Base-by-base conservation (phyloP, 2,797 vertebrate genomes). In the Xiphophorus birchmanni region DNA sequence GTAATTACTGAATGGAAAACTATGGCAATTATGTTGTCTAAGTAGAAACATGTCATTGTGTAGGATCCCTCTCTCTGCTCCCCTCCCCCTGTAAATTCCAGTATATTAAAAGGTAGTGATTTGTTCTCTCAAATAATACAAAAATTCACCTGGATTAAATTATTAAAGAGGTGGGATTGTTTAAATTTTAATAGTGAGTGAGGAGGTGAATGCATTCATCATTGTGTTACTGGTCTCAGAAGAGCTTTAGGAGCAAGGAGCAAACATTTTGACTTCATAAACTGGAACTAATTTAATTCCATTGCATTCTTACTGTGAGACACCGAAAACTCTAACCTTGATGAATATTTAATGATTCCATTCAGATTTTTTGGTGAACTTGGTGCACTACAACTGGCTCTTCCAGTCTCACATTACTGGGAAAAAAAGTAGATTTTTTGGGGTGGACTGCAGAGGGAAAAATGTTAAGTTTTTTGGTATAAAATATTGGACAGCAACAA, bases 281-380 rank as follows among this genome's bases (percentile, higher is more conserved):
- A 87, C 67, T 82, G 40, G 56, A 90, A 84, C 84, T 84, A 80
- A 91, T 90, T 87, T 35, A 90, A 93, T 92, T 88, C 47, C 83
- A 73, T 65, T 69, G 77, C 80, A 79, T 89, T 87, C 52, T 88
- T 79, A 79, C 82, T 81, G 75, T 87, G 74, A 83, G 80, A 90
- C 86, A 86, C 29, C 13, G 17, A 54, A 76, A 67, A 74, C 40
- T 73, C 87, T 89, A 87, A 90, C 86, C 91, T 91, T 91, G 76
- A 87, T 95, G 80, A 93, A 94, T 95, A 93, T 93, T 95, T 87
- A 45, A 94, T 88, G 80, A 81, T 89, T 79, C 84, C 80, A 74
- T 94, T 93, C 67, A 84, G 75, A 88, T 89, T 73, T 74, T 84
- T 76, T 65, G 50, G 35, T 26, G 15, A 80, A 84, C 74, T 77